Evolutionary conservation across 2,113 vertebrate species (phyloP), one percentile per base, ranked within the genome.

Genomic region (Trinectes maculatus): DNA sequence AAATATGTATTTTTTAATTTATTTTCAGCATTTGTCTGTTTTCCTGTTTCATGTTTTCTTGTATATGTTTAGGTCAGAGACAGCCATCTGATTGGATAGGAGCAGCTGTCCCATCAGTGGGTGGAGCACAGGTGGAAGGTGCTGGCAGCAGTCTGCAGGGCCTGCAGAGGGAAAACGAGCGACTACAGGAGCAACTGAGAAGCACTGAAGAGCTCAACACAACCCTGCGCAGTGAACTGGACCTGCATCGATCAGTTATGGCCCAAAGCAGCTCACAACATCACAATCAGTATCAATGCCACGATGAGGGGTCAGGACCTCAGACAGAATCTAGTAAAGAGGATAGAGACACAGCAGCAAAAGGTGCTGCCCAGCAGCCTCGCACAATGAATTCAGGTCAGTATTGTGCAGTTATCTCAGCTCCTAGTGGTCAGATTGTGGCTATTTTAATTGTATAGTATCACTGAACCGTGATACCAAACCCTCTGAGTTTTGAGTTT

Each of bases 221-320:
- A 33, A 91, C 82, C 22, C 87, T 93, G 54, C 87, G 85, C 46
- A 86, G 77, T 19, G 93, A 94, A 54, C 88, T 93, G 49, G 86
- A 93, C 51, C 90, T 94, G 60, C 91, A 92, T 15, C 80, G 84
- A 25, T 92, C 92, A 2, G 83, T 94, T 26, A 85, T 93, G 72
- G 82, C 86, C 33, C 86, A 91, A 52, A 81, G 44, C 46, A 43
- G 52, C 58, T 57, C 53, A 28, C 72, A 77, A 11, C 44, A 56
- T 15, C 75, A 69, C 48, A 55, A 53, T 5, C 61, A 31, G 54
- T 58, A 62, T 22, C 48, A 43, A 1, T 16, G 11, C 16, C 39
- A 13, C 0, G 29, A 48, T 19, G 79, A 65, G 4, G 34, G 34
- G 7, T 53, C 72, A 13, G 77, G 31, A 29, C 61, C 77, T 36